Base-by-base conservation (phyloP, 2,888 invertebrate genomes). In the Melieria picta region DNA sequence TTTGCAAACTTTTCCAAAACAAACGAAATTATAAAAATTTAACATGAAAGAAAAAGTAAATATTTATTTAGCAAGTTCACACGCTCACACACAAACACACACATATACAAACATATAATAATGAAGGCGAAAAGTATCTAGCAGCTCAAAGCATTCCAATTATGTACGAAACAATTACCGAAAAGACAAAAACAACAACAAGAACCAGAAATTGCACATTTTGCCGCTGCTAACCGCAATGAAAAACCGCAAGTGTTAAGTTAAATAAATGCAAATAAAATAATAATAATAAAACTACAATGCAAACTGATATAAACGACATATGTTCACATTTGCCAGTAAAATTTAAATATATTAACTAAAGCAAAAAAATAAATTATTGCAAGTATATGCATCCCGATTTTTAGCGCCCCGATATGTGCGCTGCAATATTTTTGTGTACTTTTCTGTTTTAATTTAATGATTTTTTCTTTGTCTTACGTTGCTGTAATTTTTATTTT, bases 281-380 rank as follows among this genome's bases (percentile, higher is more conserved):
- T 60, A n/a, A 56, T 67, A n/a, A 57, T 42, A 58, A 47, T n/a
- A 55, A 55, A 55, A 55, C n/a, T 60, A 3, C 30, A 30, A 30
- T 30, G 30, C 30, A 30, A 30, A 30, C 30, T 30, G 30, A 30
- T 30, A 30, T 65, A 66, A 56, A 48, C 9, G 30, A 57, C 11
- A 64, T 43, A 64, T 69, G 57, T 68, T 52, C 46, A 61, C 52
- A 52, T 68, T 69, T 70, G 67, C 69, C 67, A 72, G 72, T 70
- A 68, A 67, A 62, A 55, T 30, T 30, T 30, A 30, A 30, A 30
- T 30, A 30, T 30, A 30, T 30, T 30, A 30, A 30, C 30, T 3
- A 30, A 30, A 30, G 30, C 30, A 30, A 30, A 2, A 30, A 30
- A 30, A 30, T 30, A 30, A 30, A 30, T 30, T 30, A 30, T 30